Conservation (phyloP, 2,797 vertebrate species). For the Otolemur crassicaudatus region DNA sequence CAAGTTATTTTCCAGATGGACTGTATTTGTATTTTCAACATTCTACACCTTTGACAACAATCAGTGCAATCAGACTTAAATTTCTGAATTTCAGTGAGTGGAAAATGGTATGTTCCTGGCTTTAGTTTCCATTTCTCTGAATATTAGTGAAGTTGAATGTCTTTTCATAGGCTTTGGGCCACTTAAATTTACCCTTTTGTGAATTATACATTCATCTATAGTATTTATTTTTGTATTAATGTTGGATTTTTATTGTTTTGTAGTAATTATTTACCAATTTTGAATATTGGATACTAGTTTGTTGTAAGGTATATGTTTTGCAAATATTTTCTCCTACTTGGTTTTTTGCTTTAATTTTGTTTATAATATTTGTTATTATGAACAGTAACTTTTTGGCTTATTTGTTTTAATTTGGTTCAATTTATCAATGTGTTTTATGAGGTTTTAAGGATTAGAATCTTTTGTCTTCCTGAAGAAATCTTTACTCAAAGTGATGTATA, state of each 20-base stretch:
- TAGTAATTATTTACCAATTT: not conserved
- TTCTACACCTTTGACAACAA: not conserved
- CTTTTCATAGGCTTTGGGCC: not conserved
- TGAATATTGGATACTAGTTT: not conserved
- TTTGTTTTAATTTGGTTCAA: not conserved
- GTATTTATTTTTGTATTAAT: not conserved
- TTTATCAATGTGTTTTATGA: not conserved
- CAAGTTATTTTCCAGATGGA: not conserved
- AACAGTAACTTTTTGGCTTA: not conserved
- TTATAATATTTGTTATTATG: not conserved
- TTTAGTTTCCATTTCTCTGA: not conserved
- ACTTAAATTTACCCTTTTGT: not conserved
- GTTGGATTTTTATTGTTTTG: not conserved
- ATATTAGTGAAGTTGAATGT: not conserved
- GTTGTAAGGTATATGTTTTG: not conserved
- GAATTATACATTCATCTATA: not conserved
- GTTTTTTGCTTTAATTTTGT: not conserved
- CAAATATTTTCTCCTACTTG: not conserved
- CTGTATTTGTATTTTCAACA: not conserved
- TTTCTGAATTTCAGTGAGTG: not conserved
- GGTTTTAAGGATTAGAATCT: not conserved
- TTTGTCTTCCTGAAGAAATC: not conserved
- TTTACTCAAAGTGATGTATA: not conserved
- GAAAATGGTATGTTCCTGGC: not conserved
- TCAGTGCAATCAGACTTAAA: not conserved